Conservation (phyloP, 2,113 vertebrate genomes). For the Takifugu bimaculatus region DNA sequence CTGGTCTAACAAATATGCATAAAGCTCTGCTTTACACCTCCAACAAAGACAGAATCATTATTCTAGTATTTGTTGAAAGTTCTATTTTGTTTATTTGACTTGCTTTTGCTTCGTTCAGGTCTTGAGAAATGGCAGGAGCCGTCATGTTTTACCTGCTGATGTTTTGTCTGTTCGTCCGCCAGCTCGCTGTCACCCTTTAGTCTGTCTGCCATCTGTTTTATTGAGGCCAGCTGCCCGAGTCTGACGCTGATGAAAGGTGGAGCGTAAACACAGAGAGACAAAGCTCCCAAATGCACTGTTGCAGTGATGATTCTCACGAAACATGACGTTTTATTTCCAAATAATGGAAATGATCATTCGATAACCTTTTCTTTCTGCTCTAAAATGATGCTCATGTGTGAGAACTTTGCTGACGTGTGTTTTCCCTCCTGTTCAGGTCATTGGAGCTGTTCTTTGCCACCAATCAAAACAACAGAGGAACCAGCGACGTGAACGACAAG, state of each 20-base stretch:
- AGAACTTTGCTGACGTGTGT: constrained; percentile 7
- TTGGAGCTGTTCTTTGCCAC: constrained; percentile 95
- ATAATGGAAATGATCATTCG: neutral
- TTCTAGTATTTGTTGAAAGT: too few relatives aligned
- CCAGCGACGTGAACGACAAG: constrained; percentile 84
- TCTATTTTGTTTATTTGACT: neutral
- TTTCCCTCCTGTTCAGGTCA: constrained; percentile 74
- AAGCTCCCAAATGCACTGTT: constrained; percentile 1
- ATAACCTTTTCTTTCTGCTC: too few relatives aligned
- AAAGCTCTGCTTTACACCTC: neutral
- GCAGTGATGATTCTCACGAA: neutral
- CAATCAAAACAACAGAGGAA: constrained; percentile 84
- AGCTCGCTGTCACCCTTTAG: neutral
- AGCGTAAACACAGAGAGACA: neutral
- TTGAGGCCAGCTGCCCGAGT: neutral
- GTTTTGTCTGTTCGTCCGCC: neutral
- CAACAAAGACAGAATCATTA: neutral
- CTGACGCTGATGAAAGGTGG: neutral
- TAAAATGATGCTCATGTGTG: too few relatives aligned
- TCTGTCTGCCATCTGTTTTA: neutral
- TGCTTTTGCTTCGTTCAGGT: neutral
- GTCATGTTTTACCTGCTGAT: neutral
- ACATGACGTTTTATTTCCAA: too few relatives aligned
- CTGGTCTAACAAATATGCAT: neutral
- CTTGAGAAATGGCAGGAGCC: neutral